A percentile compares a stretch with the other conserved stretches of the same genome.
Evolutionary conservation across 2,888 invertebrate species (phyloP).

Genomic region (Agrotis exclamationis): DNA sequence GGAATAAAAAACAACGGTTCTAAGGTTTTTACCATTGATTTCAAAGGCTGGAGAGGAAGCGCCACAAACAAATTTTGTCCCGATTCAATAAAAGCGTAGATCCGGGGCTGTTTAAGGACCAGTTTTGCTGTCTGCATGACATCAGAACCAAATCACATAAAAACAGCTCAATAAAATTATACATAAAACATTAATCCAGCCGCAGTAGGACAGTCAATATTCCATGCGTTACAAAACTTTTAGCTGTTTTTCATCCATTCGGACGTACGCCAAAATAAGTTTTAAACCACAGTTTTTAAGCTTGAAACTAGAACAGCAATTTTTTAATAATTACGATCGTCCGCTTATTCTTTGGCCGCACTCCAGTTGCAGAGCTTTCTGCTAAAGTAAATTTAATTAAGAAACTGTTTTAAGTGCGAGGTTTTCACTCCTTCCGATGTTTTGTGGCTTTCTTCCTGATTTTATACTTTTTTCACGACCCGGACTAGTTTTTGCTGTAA

Average conservation of each 20-base stretch:
- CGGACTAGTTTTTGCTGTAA: neutral
- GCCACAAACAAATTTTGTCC: no score
- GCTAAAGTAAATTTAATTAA: slow-evolving; percentile 64
- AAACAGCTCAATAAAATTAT: neutral
- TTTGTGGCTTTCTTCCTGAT: slow-evolving; percentile 45
- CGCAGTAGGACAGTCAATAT: slow-evolving; percentile 4
- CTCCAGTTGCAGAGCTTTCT: slow-evolving; percentile 45
- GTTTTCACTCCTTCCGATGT: slow-evolving; percentile 48
- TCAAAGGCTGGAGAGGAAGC: no score
- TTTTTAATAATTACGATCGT: slow-evolving; percentile 12
- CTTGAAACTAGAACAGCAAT: slow-evolving; percentile 15
- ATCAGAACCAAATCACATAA: neutral
- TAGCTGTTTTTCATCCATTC: slow-evolving; percentile 10
- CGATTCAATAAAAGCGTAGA: no score
- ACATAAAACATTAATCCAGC: neutral
- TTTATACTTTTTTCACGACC: slow-evolving; percentile 29
- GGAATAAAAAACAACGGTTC: no score
- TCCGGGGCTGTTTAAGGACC: neutral
- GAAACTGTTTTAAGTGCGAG: slow-evolving; percentile 60
- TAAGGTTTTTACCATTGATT: no score
- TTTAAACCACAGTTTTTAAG: slow-evolving; percentile 12
- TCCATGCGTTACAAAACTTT: slow-evolving; percentile 12
- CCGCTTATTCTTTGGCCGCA: slow-evolving; percentile 55
- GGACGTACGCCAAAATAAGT: slow-evolving; percentile 23
- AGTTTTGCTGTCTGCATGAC: neutral